phyloP scores from a whole-genome alignment of 2,113 vertebrate genomes.

The Lophura nycthemera region DNA sequence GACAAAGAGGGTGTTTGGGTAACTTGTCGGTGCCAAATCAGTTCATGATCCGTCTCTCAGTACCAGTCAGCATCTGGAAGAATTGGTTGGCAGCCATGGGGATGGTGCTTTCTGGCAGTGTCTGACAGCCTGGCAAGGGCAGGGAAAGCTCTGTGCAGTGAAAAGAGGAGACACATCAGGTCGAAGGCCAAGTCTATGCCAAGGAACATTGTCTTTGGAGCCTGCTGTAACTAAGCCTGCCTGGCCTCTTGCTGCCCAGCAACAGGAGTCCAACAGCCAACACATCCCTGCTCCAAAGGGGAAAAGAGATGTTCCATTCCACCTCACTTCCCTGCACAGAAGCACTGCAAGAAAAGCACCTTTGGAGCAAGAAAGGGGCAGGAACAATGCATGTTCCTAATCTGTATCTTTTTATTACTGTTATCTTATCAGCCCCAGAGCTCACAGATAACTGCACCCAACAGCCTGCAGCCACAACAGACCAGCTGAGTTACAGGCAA shows the following conservation, averaged over 20 bases:
- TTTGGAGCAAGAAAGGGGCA: neutral
- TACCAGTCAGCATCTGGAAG: neutral
- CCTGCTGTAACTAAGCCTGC: neutral
- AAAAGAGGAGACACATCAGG: neutral
- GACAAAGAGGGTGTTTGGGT: neutral
- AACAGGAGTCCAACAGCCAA: neutral
- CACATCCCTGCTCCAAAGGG: neutral
- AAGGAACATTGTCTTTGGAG: accelerated
- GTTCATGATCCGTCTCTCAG: neutral
- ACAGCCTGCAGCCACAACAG: neutral
- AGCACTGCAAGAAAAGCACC: neutral
- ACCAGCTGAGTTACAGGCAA: neutral
- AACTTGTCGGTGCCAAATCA: neutral
- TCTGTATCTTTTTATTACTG: neutral
- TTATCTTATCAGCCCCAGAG: neutral
- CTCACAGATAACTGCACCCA: neutral
- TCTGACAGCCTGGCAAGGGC: neutral
- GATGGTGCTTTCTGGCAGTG: neutral
- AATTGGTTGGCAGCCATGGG: neutral
- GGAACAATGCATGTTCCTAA: neutral
- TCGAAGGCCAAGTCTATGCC: neutral
- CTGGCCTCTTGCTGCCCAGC: neutral
- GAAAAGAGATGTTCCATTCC: neutral
- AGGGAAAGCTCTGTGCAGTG: neutral
- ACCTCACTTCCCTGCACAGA: neutral